A percentile compares a stretch with the other conserved stretches of the same genome.
phyloP scores from a whole-genome alignment of 2,888 invertebrate species.

The Therioaphis trifolii region DNA sequence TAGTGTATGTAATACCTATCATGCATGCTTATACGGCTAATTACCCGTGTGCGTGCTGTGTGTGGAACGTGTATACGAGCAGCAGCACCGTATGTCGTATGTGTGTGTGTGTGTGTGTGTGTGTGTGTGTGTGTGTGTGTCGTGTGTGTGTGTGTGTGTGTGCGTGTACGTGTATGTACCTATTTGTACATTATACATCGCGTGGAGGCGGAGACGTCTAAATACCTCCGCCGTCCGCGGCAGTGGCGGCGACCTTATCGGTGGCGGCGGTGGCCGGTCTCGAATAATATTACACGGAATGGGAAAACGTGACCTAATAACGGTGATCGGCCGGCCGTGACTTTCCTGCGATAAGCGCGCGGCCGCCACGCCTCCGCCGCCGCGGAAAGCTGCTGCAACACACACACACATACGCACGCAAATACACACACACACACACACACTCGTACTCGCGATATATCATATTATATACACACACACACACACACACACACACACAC shows the following conservation, averaged over 20 bases:
- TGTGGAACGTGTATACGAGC: neutral
- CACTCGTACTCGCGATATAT: neutral
- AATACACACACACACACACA: neutral
- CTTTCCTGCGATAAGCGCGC: slow-evolving; percentile 39
- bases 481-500: neutral
- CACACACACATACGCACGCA: neutral
- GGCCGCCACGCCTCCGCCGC: slow-evolving; percentile 35
- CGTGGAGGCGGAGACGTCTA: slow-evolving; percentile 31
- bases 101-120: too few species aligned
- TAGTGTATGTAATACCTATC: too few species aligned
- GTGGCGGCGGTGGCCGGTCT: slow-evolving; percentile 22
- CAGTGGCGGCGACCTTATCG: slow-evolving; percentile 38
- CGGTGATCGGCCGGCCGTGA: slow-evolving; percentile 58
- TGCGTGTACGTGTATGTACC: too few species aligned
- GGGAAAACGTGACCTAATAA: slow-evolving; percentile 61
- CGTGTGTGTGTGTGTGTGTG: too few species aligned
- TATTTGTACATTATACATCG: too few species aligned
- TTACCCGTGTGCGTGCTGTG: neutral
- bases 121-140: too few species aligned
- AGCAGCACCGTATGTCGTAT: neutral
- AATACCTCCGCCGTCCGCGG: neutral
- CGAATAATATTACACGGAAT: slow-evolving; percentile 42
- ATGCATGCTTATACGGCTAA: neutral
- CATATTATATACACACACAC: neutral
- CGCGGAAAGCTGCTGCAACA: slow-evolving; percentile 3